Evolutionary conservation across 2,888 invertebrate genomes (phyloP).

Genomic region (Drosophila limbata): DNA sequence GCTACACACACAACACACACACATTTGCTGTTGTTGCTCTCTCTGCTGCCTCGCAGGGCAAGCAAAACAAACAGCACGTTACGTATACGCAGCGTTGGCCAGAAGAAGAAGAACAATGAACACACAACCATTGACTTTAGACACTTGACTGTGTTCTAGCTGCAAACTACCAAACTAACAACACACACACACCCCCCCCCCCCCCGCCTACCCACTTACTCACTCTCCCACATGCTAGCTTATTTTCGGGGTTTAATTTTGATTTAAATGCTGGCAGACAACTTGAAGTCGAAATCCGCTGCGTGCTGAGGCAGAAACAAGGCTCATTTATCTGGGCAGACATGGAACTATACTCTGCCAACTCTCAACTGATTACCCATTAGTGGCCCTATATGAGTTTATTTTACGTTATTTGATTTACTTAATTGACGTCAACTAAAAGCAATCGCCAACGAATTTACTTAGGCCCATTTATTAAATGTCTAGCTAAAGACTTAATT

Average conservation of each 20-base stretch:
- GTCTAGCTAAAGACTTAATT: neutral
- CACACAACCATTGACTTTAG: slow-evolving; percentile 58
- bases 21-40: slow-evolving; percentile 5
- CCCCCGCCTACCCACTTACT: neutral
- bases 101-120: slow-evolving; percentile 28
- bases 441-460: neutral
- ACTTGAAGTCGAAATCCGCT: slow-evolving; percentile 59
- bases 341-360: slow-evolving; percentile 12
- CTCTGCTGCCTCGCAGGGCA: slow-evolving; percentile 45
- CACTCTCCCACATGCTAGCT: slow-evolving; percentile 24
- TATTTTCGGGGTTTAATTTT: slow-evolving; percentile 76
- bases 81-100: slow-evolving; percentile 70
- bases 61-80: slow-evolving; percentile 51
- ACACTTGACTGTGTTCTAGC: slow-evolving; percentile 60
- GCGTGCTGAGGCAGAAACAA: slow-evolving; percentile 63
- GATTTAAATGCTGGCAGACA: slow-evolving; percentile 77
- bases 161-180: slow-evolving; percentile 35
- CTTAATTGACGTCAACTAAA: too few relatives aligned
- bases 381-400: neutral
- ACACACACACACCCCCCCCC: neutral
- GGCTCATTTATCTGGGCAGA: slow-evolving; percentile 47
- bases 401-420: neutral
- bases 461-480: neutral
- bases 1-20: slow-evolving; percentile 42
- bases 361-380: neutral